Evolutionary conservation across 2,113 vertebrate genomes (phyloP).

Genomic region (Cheilinus undulatus): DNA sequence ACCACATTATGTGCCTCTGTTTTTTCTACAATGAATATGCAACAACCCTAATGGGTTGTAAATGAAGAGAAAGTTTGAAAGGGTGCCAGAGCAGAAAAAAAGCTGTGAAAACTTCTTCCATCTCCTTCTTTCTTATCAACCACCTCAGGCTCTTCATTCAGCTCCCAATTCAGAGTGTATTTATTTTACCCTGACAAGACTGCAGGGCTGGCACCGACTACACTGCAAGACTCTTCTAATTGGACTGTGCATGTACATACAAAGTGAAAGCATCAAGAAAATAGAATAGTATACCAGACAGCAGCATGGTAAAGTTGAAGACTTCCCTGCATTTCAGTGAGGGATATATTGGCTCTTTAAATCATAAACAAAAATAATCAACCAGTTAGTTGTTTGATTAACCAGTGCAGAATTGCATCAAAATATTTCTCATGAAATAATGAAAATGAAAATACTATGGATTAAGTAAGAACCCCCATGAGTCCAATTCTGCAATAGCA

Average conservation of each 20-base stretch:
- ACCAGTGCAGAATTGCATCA: too few relatives aligned
- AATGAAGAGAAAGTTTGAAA: slow-evolving; percentile 46
- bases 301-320: neutral
- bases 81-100: slow-evolving; percentile 36
- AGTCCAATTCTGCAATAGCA: too few relatives aligned
- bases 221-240: neutral
- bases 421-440: too few relatives aligned
- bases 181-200: slow-evolving; percentile 60
- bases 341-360: too few relatives aligned
- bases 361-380: too few relatives aligned
- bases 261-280: neutral
- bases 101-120: slow-evolving; percentile 36
- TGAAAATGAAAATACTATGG: too few relatives aligned
- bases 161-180: slow-evolving; percentile 46
- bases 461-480: too few relatives aligned
- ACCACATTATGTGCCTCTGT: slow-evolving; percentile 31
- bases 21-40: slow-evolving; percentile 59
- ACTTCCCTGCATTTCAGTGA: too few relatives aligned
- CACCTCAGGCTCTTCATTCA: slow-evolving; percentile 28
- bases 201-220: slow-evolving; percentile 32
- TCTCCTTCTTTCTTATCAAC: slow-evolving; percentile 24
- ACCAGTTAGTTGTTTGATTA: too few relatives aligned
- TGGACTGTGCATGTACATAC: neutral
- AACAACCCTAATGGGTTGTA: slow-evolving; percentile 48
- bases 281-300: neutral